A percentile compares a stretch with the other conserved stretches of the same genome.
These are phyloP conservation scores for Ceyx melanurus DNA, from an alignment of 2,113 vertebrate genomes.

Conservation along the genomic window DNA sequence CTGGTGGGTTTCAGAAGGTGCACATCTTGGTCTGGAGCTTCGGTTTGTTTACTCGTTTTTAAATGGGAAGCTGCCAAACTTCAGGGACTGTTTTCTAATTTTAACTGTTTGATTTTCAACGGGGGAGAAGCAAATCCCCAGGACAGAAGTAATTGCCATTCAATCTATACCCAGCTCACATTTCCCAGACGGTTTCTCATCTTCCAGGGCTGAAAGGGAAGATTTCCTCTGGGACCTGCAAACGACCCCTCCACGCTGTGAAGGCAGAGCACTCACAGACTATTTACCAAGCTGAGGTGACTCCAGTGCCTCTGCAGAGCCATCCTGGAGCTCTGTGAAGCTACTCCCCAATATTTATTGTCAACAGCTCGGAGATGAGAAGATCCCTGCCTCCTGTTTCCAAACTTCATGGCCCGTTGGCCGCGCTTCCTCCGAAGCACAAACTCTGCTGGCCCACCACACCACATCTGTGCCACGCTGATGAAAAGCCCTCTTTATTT, in stretches of 20 bases:
- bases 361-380: conserved; percentile 41
- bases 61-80: neutral
- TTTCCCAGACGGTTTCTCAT: conserved; percentile 36
- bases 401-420: conserved; percentile 53
- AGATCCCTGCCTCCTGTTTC: conserved; percentile 60
- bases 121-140: conserved; percentile 15
- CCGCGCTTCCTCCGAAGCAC: conserved; percentile 53
- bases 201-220: conserved; percentile 59
- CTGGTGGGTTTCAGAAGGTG: neutral
- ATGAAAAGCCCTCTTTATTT: conserved; percentile 60
- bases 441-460: conserved; percentile 18
- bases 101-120: conserved; percentile 7
- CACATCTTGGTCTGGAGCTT: neutral
- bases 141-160: conserved; percentile 35
- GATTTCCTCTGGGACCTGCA: conserved; percentile 14
- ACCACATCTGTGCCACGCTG: conserved; percentile 58
- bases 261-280: neutral
- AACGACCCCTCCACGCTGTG: neutral
- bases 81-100: neutral
- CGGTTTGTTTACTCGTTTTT: conserved; percentile 6
- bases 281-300: neutral
- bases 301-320: neutral
- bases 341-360: conserved; percentile 49
- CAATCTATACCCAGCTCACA: neutral
- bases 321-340: neutral